Evolutionary conservation across 1,140 invertebrate species (phyloP).

Genomic region (Lycorma delicatula): DNA sequence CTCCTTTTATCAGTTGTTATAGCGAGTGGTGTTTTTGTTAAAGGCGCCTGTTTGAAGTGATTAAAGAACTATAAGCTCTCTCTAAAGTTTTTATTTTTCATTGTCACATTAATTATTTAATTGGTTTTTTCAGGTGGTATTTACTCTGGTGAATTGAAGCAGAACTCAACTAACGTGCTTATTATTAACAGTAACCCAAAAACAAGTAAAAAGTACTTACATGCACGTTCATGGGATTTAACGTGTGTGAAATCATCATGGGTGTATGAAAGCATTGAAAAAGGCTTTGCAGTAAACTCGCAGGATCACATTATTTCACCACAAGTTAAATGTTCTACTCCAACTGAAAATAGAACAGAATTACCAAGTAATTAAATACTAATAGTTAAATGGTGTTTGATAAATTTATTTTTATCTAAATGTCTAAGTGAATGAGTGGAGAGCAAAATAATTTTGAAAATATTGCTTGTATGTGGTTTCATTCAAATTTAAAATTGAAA

Average conservation of each 20-base stretch:
- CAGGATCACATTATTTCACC: conserved; percentile 51
- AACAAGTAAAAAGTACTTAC: conserved; percentile 71
- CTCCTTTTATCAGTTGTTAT: no score
- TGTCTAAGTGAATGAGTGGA: no score
- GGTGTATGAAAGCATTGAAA: conserved; percentile 65
- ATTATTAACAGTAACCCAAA: conserved; percentile 42
- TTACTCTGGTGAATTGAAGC: conserved; percentile 37
- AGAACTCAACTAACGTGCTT: conserved; percentile 44
- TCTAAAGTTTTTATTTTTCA: no score
- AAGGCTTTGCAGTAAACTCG: conserved; percentile 62
- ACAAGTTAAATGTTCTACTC: conserved; percentile 46
- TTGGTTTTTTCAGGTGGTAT: conserved; percentile 22
- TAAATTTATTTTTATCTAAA: no score
- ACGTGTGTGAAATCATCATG: conserved; percentile 62
- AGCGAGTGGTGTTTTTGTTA: no score
- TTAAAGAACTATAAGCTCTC: no score
- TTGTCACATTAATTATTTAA: no score
- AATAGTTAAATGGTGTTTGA: no score
- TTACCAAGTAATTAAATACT: conserved; percentile 7
- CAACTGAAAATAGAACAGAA: conserved; percentile 39
- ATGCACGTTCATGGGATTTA: conserved; percentile 64
- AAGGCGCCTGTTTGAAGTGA: no score
- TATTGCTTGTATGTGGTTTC: no score
- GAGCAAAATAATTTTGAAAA: no score
- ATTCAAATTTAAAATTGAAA: no score